Conservation (phyloP, 2,888 invertebrate genomes). For the Hydroisotoma schaefferi region DNA sequence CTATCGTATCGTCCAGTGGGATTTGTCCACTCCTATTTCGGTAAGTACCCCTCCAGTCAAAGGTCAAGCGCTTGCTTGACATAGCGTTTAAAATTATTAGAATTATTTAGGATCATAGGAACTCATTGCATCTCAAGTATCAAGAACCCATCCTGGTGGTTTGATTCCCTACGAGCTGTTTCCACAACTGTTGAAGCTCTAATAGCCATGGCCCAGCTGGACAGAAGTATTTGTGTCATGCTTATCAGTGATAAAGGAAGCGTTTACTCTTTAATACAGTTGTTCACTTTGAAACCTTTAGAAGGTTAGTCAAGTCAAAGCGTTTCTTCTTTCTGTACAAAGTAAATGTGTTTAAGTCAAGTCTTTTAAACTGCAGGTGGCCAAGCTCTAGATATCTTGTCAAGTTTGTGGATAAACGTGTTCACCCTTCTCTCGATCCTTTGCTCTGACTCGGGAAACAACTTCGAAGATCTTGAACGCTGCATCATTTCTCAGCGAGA, state of each 20-base stretch:
- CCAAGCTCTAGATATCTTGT: conserved; percentile 22
- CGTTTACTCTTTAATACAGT: conserved; percentile 18
- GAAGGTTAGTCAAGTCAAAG: background rate
- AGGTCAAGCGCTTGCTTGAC: background rate
- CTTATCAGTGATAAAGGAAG: conserved; percentile 33
- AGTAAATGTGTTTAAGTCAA: no score
- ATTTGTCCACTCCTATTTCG: conserved; percentile 37
- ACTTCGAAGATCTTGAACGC: conserved; percentile 45
- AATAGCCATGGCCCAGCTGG: conserved; percentile 24
- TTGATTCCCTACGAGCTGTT: conserved; percentile 32
- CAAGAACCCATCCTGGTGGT: conserved; percentile 31
- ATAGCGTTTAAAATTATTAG: background rate
- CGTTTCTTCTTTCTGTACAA: background rate
- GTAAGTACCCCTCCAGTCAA: conserved; percentile 9
- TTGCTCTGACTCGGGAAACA: conserved; percentile 36
- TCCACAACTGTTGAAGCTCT: conserved; percentile 31
- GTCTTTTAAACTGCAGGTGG: background rate
- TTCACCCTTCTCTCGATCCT: conserved; percentile 35
- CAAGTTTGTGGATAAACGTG: conserved; percentile 37
- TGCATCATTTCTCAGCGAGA: conserved; percentile 34
- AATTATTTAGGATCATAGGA: conserved; percentile 23
- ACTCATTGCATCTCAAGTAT: conserved; percentile 22
- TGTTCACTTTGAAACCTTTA: conserved; percentile 14
- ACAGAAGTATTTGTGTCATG: conserved; percentile 22
- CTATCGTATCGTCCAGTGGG: conserved; percentile 21